Evolutionary conservation across 2,888 invertebrate genomes (phyloP).

Genomic region (Metopia argyrocephala): DNA sequence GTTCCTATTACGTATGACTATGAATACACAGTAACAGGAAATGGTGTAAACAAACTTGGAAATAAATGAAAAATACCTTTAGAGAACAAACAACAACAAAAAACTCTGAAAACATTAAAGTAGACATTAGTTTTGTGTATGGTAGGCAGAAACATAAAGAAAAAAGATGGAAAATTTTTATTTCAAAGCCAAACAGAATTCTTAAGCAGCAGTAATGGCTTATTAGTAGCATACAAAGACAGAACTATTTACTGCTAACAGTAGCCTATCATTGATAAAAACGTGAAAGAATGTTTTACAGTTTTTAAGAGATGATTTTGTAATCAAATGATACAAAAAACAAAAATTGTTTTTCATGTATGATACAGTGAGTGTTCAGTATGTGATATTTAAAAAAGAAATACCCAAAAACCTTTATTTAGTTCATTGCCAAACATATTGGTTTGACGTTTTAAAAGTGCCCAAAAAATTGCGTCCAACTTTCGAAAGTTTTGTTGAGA

Average conservation of each 20-base stretch:
- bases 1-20: conserved; percentile 40
- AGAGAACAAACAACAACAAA: conserved; percentile 23
- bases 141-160: background rate
- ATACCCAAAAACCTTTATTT: too few relatives aligned
- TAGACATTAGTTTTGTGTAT: conserved; percentile 56
- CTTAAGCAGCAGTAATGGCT: conserved; percentile 53
- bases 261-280: conserved; percentile 22
- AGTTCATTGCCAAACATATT: too few relatives aligned
- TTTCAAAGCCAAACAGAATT: conserved; percentile 56
- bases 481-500: too few relatives aligned
- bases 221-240: conserved; percentile 8
- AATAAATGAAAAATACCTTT: conserved; percentile 57
- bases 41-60: conserved; percentile 56
- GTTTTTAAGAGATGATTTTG: background rate
- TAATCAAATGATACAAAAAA: background rate
- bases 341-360: background rate
- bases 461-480: too few relatives aligned
- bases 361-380: too few relatives aligned
- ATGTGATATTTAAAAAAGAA: too few relatives aligned
- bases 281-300: conserved; percentile 24
- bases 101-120: background rate
- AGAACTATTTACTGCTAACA: conserved; percentile 42
- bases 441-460: too few relatives aligned
- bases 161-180: background rate
- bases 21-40: conserved; percentile 54